These are phyloP conservation scores for Coryphaenoides rupestris DNA, from an alignment of 2,113 vertebrate genomes.

Conservation along the genomic window DNA sequence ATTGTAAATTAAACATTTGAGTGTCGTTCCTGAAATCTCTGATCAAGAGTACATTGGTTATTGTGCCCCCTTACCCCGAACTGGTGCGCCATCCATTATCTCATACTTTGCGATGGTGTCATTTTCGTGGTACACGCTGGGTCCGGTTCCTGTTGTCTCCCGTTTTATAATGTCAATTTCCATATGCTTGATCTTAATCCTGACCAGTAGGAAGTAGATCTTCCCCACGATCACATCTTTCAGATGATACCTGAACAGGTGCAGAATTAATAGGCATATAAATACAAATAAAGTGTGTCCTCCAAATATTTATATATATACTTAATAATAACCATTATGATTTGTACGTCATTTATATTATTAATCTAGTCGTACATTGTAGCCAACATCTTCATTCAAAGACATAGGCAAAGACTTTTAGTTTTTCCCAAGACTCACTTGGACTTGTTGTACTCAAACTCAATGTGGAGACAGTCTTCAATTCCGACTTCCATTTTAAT, in stretches of 20 bases:
- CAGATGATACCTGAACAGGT: slow-evolving; percentile 85
- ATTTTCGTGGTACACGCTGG: slow-evolving; percentile 94
- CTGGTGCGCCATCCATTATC: slow-evolving; percentile 97
- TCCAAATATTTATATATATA: not conserved
- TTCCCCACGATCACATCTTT: slow-evolving; percentile 98
- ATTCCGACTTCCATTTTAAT: slow-evolving; percentile 99
- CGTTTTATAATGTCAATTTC: slow-evolving; percentile 97
- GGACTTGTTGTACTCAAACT: slow-evolving; percentile 99
- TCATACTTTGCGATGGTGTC: slow-evolving; percentile 98
- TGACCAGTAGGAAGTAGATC: slow-evolving; percentile 96
- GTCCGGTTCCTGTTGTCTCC: slow-evolving; percentile 92
- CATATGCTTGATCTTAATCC: slow-evolving; percentile 99
- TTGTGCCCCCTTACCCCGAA: slow-evolving; percentile 78
- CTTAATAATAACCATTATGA: not conserved
- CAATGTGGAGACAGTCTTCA: slow-evolving; percentile 97
- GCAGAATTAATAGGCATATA: not conserved
- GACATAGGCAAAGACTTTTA: no score
- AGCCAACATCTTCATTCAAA: not conserved
- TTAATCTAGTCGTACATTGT: not conserved
- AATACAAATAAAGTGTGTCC: not conserved
- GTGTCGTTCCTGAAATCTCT: no score
- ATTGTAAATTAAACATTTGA: no score
- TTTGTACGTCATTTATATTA: no score
- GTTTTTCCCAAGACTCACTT: slow-evolving; percentile 77
- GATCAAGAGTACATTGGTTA: no score